phyloP scores from a whole-genome alignment of 2,113 vertebrate genomes.

The Solenodon paradoxus region DNA sequence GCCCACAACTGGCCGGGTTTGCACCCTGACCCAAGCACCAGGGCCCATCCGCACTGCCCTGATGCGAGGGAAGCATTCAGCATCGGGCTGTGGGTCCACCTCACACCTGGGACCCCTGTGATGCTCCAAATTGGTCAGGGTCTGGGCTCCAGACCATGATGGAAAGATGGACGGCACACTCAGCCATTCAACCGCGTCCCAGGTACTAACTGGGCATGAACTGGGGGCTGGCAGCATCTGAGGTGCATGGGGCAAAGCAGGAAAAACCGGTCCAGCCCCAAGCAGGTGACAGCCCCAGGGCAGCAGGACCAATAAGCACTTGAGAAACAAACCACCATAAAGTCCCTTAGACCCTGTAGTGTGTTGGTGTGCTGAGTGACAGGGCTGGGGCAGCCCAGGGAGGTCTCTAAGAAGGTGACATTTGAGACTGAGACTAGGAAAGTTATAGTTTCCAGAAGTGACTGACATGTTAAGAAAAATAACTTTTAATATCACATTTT shows the following conservation, averaged over 20 bases:
- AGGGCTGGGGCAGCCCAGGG: background rate
- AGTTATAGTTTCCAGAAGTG: background rate
- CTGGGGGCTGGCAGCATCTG: background rate
- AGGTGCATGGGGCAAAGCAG: background rate
- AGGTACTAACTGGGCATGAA: background rate
- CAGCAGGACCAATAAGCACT: background rate
- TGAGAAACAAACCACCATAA: background rate
- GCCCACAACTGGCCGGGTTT: background rate
- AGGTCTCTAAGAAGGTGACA: background rate
- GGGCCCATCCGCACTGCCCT: background rate
- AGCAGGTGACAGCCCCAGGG: background rate
- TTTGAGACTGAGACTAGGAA: background rate
- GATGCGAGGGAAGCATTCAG: background rate
- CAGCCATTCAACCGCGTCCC: background rate
- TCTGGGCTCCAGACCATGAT: background rate
- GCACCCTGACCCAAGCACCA: background rate
- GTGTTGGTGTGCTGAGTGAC: background rate
- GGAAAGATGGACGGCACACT: background rate
- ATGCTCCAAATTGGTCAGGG: rapidly evolving
- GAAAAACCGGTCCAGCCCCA: too few relatives aligned
- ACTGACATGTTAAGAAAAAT: background rate
- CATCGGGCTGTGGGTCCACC: background rate
- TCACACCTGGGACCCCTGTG: too few relatives aligned
- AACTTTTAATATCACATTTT: too few relatives aligned
- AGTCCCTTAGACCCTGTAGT: background rate